Percentiles rank a stretch among this genome's conserved stretches.
phyloP scores from a whole-genome alignment of 1,140 invertebrate species.

The Procambarus virginalis region DNA sequence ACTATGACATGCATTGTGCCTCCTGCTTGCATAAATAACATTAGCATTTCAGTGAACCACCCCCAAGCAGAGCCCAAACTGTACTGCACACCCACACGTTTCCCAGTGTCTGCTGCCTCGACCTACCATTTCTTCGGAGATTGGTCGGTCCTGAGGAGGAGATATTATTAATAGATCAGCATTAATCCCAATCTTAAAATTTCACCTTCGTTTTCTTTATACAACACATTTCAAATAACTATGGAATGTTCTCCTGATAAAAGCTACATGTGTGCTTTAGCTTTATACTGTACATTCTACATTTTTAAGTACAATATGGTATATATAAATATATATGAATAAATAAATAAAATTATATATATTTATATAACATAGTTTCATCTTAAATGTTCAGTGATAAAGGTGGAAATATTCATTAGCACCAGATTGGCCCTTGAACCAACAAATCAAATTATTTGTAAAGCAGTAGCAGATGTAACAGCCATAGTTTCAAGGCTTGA shows the following conservation, averaged over 20 bases:
- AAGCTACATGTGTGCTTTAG: neutral
- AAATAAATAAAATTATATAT: neutral
- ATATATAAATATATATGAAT: neutral
- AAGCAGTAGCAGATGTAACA: too few species aligned
- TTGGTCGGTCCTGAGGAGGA: conserved; percentile 10
- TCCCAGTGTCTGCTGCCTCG: conserved; percentile 12
- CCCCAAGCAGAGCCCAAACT: neutral
- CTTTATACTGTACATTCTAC: neutral
- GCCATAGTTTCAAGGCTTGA: too few species aligned
- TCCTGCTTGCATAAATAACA: neutral
- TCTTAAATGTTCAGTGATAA: too few species aligned
- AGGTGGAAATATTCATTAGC: too few species aligned
- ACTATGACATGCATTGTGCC: conserved; percentile 9
- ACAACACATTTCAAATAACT: neutral
- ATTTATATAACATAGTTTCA: too few species aligned
- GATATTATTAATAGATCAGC: conserved; percentile 14
- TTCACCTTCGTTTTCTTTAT: neutral
- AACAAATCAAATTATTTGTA: too few species aligned
- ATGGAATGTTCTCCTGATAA: neutral
- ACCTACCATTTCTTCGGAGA: neutral
- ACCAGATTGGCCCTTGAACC: too few species aligned
- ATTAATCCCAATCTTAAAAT: neutral
- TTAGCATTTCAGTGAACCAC: conserved; percentile 6
- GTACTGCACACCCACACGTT: conserved; percentile 4
- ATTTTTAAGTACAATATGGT: neutral